Base-by-base conservation (phyloP, 2,888 invertebrate species). In the Clitarchus hookeri region DNA sequence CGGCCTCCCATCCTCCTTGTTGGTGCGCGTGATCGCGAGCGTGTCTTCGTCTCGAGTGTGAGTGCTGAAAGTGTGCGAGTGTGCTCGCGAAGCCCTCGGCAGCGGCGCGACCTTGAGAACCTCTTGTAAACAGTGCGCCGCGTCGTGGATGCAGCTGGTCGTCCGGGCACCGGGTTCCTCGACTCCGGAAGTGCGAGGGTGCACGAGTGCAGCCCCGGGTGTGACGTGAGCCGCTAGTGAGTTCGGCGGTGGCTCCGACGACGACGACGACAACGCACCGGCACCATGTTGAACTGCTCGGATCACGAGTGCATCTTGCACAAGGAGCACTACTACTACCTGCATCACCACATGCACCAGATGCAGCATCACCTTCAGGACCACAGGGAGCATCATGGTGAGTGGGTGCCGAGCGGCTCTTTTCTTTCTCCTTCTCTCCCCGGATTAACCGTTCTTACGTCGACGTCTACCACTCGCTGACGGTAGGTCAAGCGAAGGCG, bases 301-400 rank as follows among this genome's bases (percentile, higher is more conserved):
- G 95, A 95, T 93, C 93, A 95, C 92, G 95, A 95, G 93, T 95
- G 95, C 93, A 95, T 95, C 91, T 92, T 95, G 91, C 95, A 95
- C 92, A 95, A 95, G 91, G 95, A 95, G 90, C 95, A 95, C 91
- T 95, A 95, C 91, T 95, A 95, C 91, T 95, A 95, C 88, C 95
- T 95, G 92, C 93, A 95, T 90, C 95, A 95, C 91, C 87, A 87
- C 84, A 94, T 95, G 91, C 95, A 95, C 91, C 93, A 86, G 86
- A 86, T 94, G 83, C 88, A 88, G 84, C 94, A 95, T 91, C 95
- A 95, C 91, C 93, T 94, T 90, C 94, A 95, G 91, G 94, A 93
- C 91, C 94, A 93, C 88, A 93, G 95, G 91, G 94, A 94, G 89
- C 92, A 94, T 84, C 89, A 90, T 87, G 88, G 89, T 89, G 87